phyloP scores from a whole-genome alignment of 2,888 invertebrate genomes.

The Ceramica pisi region DNA sequence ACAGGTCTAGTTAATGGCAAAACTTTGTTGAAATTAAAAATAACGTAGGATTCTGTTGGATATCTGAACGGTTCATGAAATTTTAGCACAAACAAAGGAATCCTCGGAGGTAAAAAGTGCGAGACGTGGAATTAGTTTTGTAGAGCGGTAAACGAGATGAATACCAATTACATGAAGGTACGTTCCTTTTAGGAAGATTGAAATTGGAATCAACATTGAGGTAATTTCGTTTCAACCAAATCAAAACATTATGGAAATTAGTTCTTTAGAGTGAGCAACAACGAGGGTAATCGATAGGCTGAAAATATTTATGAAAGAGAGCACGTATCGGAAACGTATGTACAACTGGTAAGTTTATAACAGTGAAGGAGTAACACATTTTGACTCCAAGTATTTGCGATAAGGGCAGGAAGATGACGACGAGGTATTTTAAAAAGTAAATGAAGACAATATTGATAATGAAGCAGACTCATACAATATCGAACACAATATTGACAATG shows the following conservation, averaged over 20 bases:
- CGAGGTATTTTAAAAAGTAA: neutral
- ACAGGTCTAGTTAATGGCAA: slow-evolving; percentile 19
- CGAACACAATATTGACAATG: neutral
- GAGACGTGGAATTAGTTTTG: slow-evolving; percentile 43
- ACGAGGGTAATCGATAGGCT: neutral
- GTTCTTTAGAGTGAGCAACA: neutral
- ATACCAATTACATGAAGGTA: slow-evolving; percentile 32
- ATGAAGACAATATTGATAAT: neutral
- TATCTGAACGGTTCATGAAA: slow-evolving; percentile 27
- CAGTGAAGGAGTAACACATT: neutral
- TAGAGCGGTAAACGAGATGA: slow-evolving; percentile 19
- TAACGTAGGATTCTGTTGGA: slow-evolving; percentile 15
- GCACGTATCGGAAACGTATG: slow-evolving; percentile 1
- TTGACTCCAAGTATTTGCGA: no score
- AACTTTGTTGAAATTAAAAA: slow-evolving; percentile 55
- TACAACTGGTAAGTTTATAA: neutral
- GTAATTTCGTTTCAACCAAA: neutral
- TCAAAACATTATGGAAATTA: neutral
- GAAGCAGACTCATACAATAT: neutral
- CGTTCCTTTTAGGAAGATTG: neutral
- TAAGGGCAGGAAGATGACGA: neutral
- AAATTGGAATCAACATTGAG: slow-evolving; percentile 8
- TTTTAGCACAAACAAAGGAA: slow-evolving; percentile 39
- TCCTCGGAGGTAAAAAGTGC: slow-evolving; percentile 19
- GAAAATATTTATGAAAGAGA: neutral